Base-by-base conservation (phyloP, 2,113 vertebrate genomes). In the Microcebus jonahi region DNA sequence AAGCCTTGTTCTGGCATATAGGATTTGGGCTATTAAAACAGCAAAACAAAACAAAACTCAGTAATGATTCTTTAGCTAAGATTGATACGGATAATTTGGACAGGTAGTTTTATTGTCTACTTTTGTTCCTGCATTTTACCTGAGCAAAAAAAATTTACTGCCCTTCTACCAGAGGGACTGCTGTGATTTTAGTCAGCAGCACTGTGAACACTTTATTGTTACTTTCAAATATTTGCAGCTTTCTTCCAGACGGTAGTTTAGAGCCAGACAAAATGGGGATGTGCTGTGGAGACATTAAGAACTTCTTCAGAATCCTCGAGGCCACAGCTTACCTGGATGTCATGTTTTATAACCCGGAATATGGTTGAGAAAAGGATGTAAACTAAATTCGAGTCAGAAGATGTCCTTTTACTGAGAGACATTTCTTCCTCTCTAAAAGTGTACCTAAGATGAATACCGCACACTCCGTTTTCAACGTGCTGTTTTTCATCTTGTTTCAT, bases 191-290 rank as follows among this genome's bases (percentile, higher is more conserved):
- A 84, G n/a, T 71, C 13, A 18, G 45, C 88, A 55, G 86, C 59
- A n/a, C 36, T 82, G 45, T 42, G 10, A 91, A 77, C 21, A 25
- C 27, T 90, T 70, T 25, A 34, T 18, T 29, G 61, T 42, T 75
- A 45, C n/a, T 71, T 65, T 90, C 23, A n/a, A 48, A 21, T 79
- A 36, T 68, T 31, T 55, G 6, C 8, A 89, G 55, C 61, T 95
- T 83, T 91, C 63, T 93, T 94, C 36, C 15, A 70, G 39, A 23
- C 17, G 29, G 77, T 89, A 65, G 18, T 88, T 94, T 68, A 91
- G 42, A 96, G 42, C n/a, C 65, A 79, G 70, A 29, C n/a, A 48
- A 67, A 86, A 91, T 27, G 29, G 13, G 3, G 4, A 68, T 79
- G 8, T 71, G 17, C 25, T 45, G 1, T 91, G 42, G 42, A 76